These are phyloP conservation scores for Chloroclystis v-ata DNA, from an alignment of 2,888 invertebrate species.

Conservation along the genomic window DNA sequence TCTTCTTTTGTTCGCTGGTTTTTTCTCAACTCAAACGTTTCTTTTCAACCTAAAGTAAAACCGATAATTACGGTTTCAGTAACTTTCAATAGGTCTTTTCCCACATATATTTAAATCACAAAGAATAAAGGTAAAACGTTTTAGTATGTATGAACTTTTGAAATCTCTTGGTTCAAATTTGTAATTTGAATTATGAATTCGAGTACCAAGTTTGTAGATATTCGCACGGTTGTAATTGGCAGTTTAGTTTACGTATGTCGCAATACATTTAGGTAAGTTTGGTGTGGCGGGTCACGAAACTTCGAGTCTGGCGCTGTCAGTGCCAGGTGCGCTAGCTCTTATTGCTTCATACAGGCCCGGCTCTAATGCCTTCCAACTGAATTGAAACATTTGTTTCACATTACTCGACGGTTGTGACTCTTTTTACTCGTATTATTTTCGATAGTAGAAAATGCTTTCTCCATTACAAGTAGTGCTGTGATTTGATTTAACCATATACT, in stretches of 20 bases:
- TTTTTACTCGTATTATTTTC: constrained; percentile 11
- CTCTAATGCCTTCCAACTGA: constrained; percentile 18
- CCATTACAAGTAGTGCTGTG: neutral
- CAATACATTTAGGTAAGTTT: constrained; percentile 45
- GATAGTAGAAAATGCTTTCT: neutral
- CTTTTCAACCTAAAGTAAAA: neutral
- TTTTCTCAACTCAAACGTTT: neutral
- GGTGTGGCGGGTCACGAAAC: constrained; percentile 49
- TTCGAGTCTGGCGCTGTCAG: constrained; percentile 48
- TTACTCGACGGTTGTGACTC: constrained; percentile 23
- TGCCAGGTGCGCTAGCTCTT: constrained; percentile 43
- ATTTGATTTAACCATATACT: neutral
- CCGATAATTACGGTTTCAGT: neutral
- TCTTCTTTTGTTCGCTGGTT: neutral
- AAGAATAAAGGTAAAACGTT: neutral
- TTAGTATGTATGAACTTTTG: neutral
- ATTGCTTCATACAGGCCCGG: constrained; percentile 40
- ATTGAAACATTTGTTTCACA: constrained; percentile 28
- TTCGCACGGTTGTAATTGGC: constrained; percentile 17
- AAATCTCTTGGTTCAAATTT: neutral
- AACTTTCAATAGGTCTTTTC: neutral
- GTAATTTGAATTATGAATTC: too few relatives aligned
- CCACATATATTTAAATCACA: neutral
- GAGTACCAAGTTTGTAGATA: constrained; percentile 2
- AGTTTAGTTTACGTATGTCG: constrained; percentile 39